Evolutionary conservation across 2,113 vertebrate species (phyloP).

Genomic region (human (Homo sapiens)): DNA sequence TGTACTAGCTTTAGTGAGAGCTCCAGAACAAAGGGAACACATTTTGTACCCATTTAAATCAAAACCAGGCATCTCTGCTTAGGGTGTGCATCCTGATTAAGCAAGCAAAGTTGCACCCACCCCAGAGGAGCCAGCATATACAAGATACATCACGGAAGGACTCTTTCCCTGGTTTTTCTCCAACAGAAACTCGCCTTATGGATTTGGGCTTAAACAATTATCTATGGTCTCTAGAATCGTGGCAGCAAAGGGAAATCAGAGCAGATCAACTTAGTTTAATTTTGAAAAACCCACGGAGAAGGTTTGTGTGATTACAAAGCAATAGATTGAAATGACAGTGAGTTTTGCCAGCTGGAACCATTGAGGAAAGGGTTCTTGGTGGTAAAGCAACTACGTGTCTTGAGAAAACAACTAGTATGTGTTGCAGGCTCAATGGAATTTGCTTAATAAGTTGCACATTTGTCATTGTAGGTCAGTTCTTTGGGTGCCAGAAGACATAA

Average conservation of each 20-base stretch:
- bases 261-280: slow-evolving; percentile 48
- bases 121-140: neutral
- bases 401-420: slow-evolving; percentile 34
- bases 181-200: neutral
- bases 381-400: slow-evolving; percentile 45
- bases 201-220: slow-evolving; percentile 41
- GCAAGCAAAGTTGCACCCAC: neutral
- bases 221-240: slow-evolving; percentile 44
- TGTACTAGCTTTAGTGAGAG: neutral
- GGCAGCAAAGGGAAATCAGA: slow-evolving; percentile 22
- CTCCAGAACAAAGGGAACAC: neutral
- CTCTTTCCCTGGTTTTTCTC: neutral
- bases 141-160: neutral
- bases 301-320: slow-evolving; percentile 38
- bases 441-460: slow-evolving; percentile 73
- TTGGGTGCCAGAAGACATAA: slow-evolving; percentile 66
- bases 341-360: slow-evolving; percentile 49
- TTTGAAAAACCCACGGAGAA: slow-evolving; percentile 42
- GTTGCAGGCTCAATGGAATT: slow-evolving; percentile 58
- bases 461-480: slow-evolving; percentile 65
- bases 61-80: slow-evolving; percentile 27
- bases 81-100: neutral
- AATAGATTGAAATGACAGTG: neutral
- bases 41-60: neutral
- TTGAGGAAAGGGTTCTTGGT: neutral